phyloP scores from a whole-genome alignment of 1,140 invertebrate species.

The Hypsibius dujardini region DNA sequence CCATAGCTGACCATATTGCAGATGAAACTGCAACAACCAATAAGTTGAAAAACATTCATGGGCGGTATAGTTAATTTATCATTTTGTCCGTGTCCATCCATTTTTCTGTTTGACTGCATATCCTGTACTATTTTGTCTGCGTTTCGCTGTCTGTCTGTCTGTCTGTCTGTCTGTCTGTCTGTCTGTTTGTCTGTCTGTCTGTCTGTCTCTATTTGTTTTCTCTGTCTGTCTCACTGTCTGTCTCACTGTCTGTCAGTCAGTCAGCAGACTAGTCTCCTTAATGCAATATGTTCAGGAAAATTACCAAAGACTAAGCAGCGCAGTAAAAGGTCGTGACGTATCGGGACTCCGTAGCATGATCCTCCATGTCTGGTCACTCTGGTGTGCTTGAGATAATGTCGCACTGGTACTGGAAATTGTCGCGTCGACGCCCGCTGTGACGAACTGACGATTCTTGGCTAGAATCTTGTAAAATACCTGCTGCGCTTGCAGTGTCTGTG shows the following conservation, averaged over 20 bases:
- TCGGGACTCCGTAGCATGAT: background rate
- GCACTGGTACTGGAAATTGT: background rate
- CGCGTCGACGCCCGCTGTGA: background rate
- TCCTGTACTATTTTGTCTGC: background rate
- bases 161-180: background rate
- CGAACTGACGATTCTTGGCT: constrained; percentile 6
- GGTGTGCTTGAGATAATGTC: background rate
- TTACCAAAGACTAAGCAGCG: background rate
- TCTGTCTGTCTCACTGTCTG: background rate
- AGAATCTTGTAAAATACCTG: constrained; percentile 15
- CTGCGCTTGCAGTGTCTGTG: background rate
- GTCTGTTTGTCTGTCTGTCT: too few relatives aligned
- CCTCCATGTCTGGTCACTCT: background rate
- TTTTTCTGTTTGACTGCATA: background rate
- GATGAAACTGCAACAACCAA: background rate
- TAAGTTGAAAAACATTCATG: background rate
- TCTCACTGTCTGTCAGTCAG: background rate
- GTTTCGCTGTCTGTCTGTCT: background rate
- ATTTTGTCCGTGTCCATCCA: background rate
- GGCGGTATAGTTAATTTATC: background rate
- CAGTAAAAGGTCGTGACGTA: background rate
- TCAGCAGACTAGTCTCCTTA: background rate
- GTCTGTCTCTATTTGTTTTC: too few relatives aligned
- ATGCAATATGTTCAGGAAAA: background rate
- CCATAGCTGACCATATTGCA: background rate